Evolutionary conservation across 2,888 invertebrate species (phyloP), one percentile per base, ranked within the genome.

Genomic region (Frankliniella intonsa): DNA sequence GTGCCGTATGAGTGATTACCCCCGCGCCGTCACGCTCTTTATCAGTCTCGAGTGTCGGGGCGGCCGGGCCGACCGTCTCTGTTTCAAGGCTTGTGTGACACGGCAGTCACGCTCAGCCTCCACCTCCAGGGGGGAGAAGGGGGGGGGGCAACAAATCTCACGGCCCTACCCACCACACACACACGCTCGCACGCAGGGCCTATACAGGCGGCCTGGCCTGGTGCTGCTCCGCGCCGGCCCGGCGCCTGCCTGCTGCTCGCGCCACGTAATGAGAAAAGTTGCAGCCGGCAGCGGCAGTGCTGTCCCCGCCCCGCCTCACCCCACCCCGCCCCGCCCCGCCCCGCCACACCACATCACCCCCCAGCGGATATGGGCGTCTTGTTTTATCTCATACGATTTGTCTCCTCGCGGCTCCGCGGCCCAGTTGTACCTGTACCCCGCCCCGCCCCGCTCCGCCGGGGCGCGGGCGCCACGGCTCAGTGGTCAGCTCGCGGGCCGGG

Each of bases 211-310:
- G n/a, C n/a, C n/a, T n/a, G n/a, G n/a, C n/a, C n/a, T n/a, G n/a
- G n/a, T n/a, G n/a, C n/a, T n/a, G n/a, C 55, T 55, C 55, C 69
- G 22, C 14, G 62, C 22, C 0, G 69, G 22, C 9, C 69, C n/a
- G 1, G 69, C 7, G 69, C 69, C 22, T 69, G 5, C 3, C 22
- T 22, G 69, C 62, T 62, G 62, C 62, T 12, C 38, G 5, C 62
- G 62, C 62, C 69, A 69, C 69, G 22, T 69, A 69, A 69, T 69
- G 69, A 69, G 69, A 69, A 69, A 69, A 69, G 69, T 69, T 69
- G 69, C 69, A 22, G 69, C 69, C n/a, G 38, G 69, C 69, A 22
- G 69, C 69, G 22, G n/a, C n/a, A n/a, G n/a, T 5, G 69, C 22
- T 69, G 65, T 65, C 5, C 38, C 38, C 62, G 14, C 62, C 17